These are phyloP conservation scores for Pangasianodon hypophthalmus DNA, from an alignment of 2,113 vertebrate genomes.

Conservation along the genomic window DNA sequence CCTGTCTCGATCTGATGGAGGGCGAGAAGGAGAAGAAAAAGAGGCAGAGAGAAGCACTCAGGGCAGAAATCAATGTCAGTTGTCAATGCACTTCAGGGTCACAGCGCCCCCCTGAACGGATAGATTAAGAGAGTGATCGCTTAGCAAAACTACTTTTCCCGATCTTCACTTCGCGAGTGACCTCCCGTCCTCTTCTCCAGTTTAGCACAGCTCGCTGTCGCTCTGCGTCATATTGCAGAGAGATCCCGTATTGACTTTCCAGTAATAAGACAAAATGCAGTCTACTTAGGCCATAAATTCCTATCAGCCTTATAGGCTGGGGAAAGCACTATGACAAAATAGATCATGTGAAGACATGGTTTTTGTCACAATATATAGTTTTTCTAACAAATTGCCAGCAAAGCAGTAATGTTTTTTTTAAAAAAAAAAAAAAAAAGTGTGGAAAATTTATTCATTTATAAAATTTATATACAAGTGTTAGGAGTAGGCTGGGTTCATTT, in stretches of 20 bases:
- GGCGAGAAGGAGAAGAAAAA: constrained; percentile 23
- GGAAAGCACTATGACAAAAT: not conserved
- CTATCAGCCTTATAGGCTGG: not conserved
- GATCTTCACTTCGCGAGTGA: constrained; percentile 28
- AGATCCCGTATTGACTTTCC: constrained; percentile 42
- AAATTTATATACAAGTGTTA: not conserved
- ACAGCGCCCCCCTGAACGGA: constrained; percentile 53
- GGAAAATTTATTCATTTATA: not conserved
- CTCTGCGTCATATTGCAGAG: constrained; percentile 13
- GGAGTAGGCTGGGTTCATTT: not conserved
- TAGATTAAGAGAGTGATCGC: constrained; percentile 52
- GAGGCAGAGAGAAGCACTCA: constrained; percentile 59
- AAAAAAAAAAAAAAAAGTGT: not conserved
- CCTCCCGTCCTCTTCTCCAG: constrained; percentile 25
- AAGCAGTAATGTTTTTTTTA: not conserved
- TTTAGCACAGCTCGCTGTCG: constrained; percentile 9
- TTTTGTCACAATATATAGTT: not conserved
- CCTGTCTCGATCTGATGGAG: constrained; percentile 42
- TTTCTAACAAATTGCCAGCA: not conserved
- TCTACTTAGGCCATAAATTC: constrained; percentile 5
- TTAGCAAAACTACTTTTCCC: constrained; percentile 41
- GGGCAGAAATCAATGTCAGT: constrained; percentile 71
- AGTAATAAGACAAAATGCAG: constrained; percentile 14
- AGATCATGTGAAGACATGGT: not conserved
- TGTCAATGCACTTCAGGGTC: constrained; percentile 72